Conservation (phyloP, 2,797 vertebrate species). For the Periparus ater region DNA sequence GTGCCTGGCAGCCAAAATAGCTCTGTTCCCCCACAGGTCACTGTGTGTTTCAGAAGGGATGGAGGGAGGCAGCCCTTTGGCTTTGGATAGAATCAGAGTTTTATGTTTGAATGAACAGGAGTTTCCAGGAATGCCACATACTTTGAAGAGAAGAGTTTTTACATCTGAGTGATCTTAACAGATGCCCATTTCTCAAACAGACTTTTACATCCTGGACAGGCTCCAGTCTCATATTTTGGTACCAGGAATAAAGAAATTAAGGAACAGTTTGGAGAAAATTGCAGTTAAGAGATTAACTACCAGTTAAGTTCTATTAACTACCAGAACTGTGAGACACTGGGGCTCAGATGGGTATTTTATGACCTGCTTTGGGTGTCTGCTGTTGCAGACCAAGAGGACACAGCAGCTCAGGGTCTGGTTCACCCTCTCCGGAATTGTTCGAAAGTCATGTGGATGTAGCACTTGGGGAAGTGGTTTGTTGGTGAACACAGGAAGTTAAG, state of each 20-base stretch:
- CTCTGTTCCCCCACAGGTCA: not conserved
- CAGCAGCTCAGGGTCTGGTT: not conserved
- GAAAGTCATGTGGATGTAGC: not conserved
- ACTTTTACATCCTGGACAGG: accelerated
- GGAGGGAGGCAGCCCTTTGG: not conserved
- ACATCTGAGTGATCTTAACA: not conserved
- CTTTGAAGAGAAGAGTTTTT: not conserved
- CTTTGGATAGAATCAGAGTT: not conserved
- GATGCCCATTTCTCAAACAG: not conserved
- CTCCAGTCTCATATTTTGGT: not conserved
- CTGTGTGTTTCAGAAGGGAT: not conserved
- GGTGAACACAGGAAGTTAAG: accelerated
- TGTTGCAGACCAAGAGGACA: not conserved
- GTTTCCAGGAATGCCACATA: not conserved
- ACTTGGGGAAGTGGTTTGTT: not conserved
- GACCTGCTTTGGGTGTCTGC: not conserved
- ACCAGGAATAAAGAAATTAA: not conserved
- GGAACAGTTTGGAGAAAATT: not conserved
- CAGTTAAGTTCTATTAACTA: not conserved
- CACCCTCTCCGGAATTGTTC: not conserved
- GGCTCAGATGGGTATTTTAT: not conserved
- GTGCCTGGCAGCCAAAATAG: not conserved
- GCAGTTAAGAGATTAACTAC: not conserved
- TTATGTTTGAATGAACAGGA: not conserved
- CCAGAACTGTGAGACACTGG: not conserved